These are phyloP conservation scores for Brachionus rubens DNA, from an alignment of 1,140 invertebrate species.

Conservation along the genomic window DNA sequence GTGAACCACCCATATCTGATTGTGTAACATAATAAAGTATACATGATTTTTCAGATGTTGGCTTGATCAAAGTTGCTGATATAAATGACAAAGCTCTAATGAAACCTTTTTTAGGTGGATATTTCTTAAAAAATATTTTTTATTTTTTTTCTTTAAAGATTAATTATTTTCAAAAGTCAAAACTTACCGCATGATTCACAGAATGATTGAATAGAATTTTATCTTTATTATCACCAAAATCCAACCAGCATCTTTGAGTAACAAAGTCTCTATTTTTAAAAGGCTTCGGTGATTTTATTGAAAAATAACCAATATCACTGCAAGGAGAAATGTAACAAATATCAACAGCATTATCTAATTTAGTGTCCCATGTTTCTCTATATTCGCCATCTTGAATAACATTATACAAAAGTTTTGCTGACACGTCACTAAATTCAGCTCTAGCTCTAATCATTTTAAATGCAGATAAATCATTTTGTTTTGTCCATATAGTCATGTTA, in stretches of 20 bases:
- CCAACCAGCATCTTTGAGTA: slow-evolving; percentile 81
- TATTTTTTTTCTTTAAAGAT: slow-evolving; percentile 9
- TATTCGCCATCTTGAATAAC: slow-evolving; percentile 46
- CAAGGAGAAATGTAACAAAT: slow-evolving; percentile 41
- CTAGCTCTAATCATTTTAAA: slow-evolving; percentile 26
- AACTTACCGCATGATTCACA: slow-evolving; percentile 71
- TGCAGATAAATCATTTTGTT: slow-evolving; percentile 39
- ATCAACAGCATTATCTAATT: slow-evolving; percentile 27
- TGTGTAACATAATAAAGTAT: slow-evolving; percentile 79
- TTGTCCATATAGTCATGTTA: slow-evolving; percentile 1
- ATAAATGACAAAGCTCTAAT: slow-evolving; percentile 71
- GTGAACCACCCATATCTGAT: slow-evolving; percentile 79
- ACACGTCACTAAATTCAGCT: slow-evolving; percentile 39
- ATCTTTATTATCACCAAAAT: slow-evolving; percentile 69
- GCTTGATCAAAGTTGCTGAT: slow-evolving; percentile 67
- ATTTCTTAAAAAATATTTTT: slow-evolving; percentile 64
- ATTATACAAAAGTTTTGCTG: slow-evolving; percentile 31
- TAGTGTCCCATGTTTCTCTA: slow-evolving; percentile 41
- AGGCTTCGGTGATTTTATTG: slow-evolving; percentile 74
- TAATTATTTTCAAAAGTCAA: background rate
- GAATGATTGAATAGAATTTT: slow-evolving; percentile 85
- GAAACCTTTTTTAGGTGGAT: slow-evolving; percentile 74
- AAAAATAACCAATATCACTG: slow-evolving; percentile 47
- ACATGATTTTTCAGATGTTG: slow-evolving; percentile 64
- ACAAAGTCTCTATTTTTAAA: slow-evolving; percentile 85